Evolutionary conservation across 2,888 invertebrate species (phyloP).

Genomic region (Cryptus viduatorius): DNA sequence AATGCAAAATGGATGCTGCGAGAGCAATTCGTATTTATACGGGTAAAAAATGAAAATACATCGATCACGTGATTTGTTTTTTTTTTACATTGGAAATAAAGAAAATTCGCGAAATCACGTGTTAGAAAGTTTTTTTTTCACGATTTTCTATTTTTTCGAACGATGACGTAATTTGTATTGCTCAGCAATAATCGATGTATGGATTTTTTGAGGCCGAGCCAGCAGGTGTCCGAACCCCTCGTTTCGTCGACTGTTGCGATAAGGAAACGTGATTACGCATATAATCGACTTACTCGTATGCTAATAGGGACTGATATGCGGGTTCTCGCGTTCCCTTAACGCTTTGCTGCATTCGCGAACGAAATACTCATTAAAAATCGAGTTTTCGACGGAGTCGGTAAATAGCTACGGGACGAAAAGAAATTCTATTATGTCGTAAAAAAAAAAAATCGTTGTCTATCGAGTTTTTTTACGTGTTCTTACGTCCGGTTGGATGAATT

Average conservation of each 20-base stretch:
- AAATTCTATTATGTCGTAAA: background rate
- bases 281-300: slow-evolving; percentile 30
- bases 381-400: background rate
- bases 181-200: slow-evolving; percentile 15
- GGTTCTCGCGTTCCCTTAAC: slow-evolving; percentile 11
- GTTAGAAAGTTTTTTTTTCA: too few species aligned
- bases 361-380: slow-evolving; percentile 9
- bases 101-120: too few species aligned
- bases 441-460: background rate
- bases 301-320: slow-evolving; percentile 61
- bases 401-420: background rate
- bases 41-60: too few species aligned
- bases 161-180: background rate
- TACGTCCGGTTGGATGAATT: background rate
- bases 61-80: too few species aligned
- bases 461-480: background rate
- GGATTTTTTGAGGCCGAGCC: slow-evolving; percentile 16
- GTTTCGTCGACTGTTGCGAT: slow-evolving; percentile 26
- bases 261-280: slow-evolving; percentile 38
- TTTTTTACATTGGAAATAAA: too few species aligned
- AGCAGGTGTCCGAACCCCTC: slow-evolving; percentile 23
- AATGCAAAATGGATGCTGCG: too few species aligned
- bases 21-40: too few species aligned
- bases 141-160: background rate
- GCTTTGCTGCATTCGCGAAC: background rate